Base-by-base conservation (phyloP, 1,140 invertebrate species). In the Dufourea novaeangliae region DNA sequence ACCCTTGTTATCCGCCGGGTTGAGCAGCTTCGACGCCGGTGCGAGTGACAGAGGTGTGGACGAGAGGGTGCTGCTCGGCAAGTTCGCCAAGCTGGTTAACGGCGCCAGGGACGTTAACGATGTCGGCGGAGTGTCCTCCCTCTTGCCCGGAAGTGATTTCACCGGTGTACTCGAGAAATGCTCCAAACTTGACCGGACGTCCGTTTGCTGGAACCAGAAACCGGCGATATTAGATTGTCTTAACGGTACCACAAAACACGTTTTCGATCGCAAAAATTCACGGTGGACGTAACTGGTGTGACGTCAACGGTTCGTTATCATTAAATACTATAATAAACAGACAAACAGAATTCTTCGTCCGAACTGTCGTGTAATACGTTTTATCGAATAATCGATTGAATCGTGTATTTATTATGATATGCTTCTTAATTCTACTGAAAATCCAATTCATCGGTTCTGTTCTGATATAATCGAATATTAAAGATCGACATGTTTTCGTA, bases 101-200 rank as follows among this genome's bases (percentile, higher is more conserved):
- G 92, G 92, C 80, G 91, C 87, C 76, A 92, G 88, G 56, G 92
- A 91, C 82, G 91, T 90, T 87, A 92, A 80, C 71, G 90, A 88
- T 86, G 92, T 87, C 44, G 92, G 91, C 67, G 92, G 91, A 57
- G 92, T 92, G 72, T 92, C 92, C 84, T 92, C 92, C 72, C 92
- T 89, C 63, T 93, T 93, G 14, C 84, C 88, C 72, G 91, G 88
- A 82, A 92, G 86, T 69, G 92, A 86, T 75, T 92, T 92, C 34
- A 92, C 87, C 86, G 92, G 90, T 32, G 91, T 92, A 78, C 90
- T 91, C 62, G 90, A 89, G 84, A 92, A 92, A 78, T 93, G 92
- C 41, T 93, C 92, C 86, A 93, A 75, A 61, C 90, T 92, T 78
- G 91, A 88, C 80, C 92, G 90, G 37, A 92, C 91, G 80, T 93